Percentiles rank a stretch among this genome's conserved stretches.
Conservation (phyloP, 2,113 vertebrate genomes). For the Bambusicola thoracicus region DNA sequence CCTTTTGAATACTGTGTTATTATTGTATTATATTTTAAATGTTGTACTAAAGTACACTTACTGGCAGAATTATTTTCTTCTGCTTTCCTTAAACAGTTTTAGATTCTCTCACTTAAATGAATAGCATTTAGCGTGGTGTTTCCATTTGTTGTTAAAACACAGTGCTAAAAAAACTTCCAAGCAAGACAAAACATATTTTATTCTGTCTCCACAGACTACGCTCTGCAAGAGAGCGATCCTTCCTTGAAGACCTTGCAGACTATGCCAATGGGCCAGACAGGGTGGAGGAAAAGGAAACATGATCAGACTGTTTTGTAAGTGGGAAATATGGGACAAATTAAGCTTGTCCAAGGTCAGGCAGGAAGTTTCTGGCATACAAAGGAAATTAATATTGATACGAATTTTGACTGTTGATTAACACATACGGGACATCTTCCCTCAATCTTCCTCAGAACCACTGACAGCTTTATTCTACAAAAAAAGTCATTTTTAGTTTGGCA, state of each 20-base stretch:
- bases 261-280: neutral
- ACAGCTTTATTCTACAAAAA: neutral
- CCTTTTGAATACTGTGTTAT: neutral
- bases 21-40: neutral
- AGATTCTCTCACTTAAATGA: neutral
- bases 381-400: conserved; percentile 64
- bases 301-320: conserved; percentile 44
- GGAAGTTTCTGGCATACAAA: conserved; percentile 58
- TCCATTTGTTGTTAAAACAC: neutral
- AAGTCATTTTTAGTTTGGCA: neutral
- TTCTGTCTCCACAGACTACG: neutral
- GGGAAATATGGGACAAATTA: conserved; percentile 47
- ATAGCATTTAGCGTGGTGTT: neutral
- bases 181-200: neutral
- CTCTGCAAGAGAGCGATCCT: neutral
- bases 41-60: neutral
- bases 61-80: neutral
- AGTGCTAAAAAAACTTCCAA: neutral
- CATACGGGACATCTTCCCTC: conserved; percentile 3
- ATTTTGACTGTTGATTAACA: conserved; percentile 23
- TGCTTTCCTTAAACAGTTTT: neutral
- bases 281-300: conserved; percentile 17
- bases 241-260: neutral
- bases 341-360: conserved; percentile 33
- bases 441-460: neutral